Evolutionary conservation across 2,888 invertebrate genomes (phyloP), one percentile per base, ranked within the genome.

Genomic region (Eurytoma adleriae): DNA sequence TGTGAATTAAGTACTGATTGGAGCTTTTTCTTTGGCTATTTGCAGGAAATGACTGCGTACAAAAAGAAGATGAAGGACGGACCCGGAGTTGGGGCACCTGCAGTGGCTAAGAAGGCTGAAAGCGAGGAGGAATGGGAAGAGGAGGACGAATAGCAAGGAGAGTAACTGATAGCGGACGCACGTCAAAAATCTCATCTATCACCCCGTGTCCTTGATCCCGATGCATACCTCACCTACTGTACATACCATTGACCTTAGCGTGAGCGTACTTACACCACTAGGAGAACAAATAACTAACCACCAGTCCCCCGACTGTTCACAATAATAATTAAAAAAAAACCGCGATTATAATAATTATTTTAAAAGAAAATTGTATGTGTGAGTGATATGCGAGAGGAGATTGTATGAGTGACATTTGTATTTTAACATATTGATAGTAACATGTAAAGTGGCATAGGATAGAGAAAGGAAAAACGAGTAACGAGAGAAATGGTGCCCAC

Each of bases 21-120:
- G 30, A 27, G 12, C 16, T 13, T 20, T 24, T 18, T n/a, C 12
- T 70, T 64, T 27, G 56, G 71, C 64, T 18, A 54, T 61, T 92
- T 92, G 2, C 90, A 96, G 96, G 96, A 96, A 92, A 96, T 96
- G 95, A 95, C 95, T 82, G 96, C 95, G 73, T 96, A 96, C 92
- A 96, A 96, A 91, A 96, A 96, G 91, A 95, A 94, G 86, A 89
- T 91, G 84, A 92, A 92, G 88, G 89, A 90, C 76, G 90, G 90
- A 82, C 91, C 91, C 80, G 89, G 89, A 78, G 88, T 88, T 84
- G 91, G 90, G 85, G 92, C 91, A 84, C 90, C 91, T 82, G 92
- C 92, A 83, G 91, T 91, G 84, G 92, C 40, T 18, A 92, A 92
- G 85, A 91, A 92, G 18, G 93, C 93, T 84, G 93, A 93, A 80